phyloP scores from a whole-genome alignment of 2,113 vertebrate species.

The Oryzias woworae region DNA sequence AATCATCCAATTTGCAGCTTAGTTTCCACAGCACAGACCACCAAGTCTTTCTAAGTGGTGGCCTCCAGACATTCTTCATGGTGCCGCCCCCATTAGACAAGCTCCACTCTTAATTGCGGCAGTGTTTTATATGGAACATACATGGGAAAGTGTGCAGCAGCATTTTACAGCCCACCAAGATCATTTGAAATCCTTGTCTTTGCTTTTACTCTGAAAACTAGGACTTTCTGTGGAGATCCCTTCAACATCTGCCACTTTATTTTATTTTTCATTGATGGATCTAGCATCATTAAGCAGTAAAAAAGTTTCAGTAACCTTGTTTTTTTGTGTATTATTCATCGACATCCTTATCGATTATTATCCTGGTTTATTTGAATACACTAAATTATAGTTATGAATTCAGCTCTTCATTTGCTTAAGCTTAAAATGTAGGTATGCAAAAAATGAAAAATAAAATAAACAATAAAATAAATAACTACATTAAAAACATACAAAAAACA shows the following conservation, averaged over 20 bases:
- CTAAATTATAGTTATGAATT: slow-evolving; percentile 48
- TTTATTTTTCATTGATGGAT: slow-evolving; percentile 61
- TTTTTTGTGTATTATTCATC: slow-evolving; percentile 9
- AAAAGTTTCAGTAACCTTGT: slow-evolving; percentile 54
- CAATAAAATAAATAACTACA: too few species aligned
- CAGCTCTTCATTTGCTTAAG: not conserved
- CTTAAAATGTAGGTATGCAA: too few species aligned
- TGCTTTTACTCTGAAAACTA: slow-evolving; percentile 16
- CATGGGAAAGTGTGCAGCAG: slow-evolving; percentile 35
- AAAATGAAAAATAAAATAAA: too few species aligned
- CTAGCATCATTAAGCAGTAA: slow-evolving; percentile 65
- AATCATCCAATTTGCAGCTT: slow-evolving; percentile 9
- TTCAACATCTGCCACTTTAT: slow-evolving; percentile 58
- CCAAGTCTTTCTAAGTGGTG: slow-evolving; percentile 25
- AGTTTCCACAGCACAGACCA: slow-evolving; percentile 22
- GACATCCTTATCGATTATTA: slow-evolving; percentile 36
- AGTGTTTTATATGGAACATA: slow-evolving; percentile 43
- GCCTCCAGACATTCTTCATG: slow-evolving; percentile 41
- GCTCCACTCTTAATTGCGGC: slow-evolving; percentile 58
- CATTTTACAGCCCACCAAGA: slow-evolving; percentile 55
- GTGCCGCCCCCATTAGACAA: slow-evolving; percentile 49
- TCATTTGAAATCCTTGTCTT: slow-evolving; percentile 55
- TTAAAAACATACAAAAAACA: too few species aligned
- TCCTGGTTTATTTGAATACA: slow-evolving; percentile 40
- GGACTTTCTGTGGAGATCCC: slow-evolving; percentile 43